These are phyloP conservation scores for Aphis craccivora DNA, from an alignment of 1,140 invertebrate species.

Conservation along the genomic window DNA sequence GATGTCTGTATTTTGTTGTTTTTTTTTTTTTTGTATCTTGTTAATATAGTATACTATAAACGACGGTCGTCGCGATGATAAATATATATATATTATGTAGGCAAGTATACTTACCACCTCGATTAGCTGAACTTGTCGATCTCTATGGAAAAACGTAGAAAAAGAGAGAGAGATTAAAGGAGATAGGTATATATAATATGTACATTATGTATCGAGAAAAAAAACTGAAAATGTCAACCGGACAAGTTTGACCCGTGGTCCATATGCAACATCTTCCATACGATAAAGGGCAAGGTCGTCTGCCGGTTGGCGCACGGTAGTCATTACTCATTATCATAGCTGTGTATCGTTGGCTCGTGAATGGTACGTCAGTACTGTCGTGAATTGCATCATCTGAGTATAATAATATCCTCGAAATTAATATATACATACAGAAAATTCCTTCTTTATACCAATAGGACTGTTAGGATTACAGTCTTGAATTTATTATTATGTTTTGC, in stretches of 20 bases:
- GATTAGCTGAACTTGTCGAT: not conserved
- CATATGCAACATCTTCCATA: not conserved
- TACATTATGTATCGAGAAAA: not conserved
- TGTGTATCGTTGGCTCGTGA: not conserved
- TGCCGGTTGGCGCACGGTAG: not conserved
- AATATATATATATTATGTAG: not conserved
- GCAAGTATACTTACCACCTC: not conserved
- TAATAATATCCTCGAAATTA: constrained; percentile 17
- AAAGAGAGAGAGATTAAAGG: not conserved
- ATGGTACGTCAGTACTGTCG: not conserved
- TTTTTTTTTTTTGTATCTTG: not conserved
- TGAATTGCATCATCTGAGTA: constrained; percentile 12
- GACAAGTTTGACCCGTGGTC: not conserved
- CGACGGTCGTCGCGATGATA: not conserved
- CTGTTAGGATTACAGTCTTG: not conserved
- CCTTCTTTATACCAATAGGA: not conserved
- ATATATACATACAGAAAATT: not conserved
- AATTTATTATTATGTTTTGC: not conserved
- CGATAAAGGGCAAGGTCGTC: constrained; percentile 43
- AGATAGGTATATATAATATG: not conserved
- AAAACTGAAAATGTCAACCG: not conserved
- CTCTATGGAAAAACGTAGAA: not conserved
- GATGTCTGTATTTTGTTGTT: constrained; percentile 7
- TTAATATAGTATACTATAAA: not conserved
- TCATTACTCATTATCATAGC: not conserved